A percentile compares a stretch with the other conserved stretches of the same genome.
phyloP scores from a whole-genome alignment of 2,113 vertebrate species.

The Embiotoca jacksoni region DNA sequence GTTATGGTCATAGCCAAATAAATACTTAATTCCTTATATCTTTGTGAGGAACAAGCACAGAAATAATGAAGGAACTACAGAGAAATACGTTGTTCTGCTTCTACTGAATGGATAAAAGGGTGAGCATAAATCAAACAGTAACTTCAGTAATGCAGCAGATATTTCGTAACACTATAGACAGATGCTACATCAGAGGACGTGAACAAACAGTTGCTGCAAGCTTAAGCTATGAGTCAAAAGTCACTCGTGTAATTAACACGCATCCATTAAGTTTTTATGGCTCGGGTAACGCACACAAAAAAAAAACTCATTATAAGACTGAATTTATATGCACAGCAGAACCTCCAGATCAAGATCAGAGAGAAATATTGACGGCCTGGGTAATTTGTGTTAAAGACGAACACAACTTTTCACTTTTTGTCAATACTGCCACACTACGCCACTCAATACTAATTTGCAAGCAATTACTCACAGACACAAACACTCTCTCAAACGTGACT shows the following conservation, averaged over 20 bases:
- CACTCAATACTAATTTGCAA: constrained; percentile 45
- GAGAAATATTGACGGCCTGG: constrained; percentile 27
- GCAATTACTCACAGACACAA: constrained; percentile 25
- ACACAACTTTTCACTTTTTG: constrained; percentile 37
- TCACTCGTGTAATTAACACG: constrained; percentile 41
- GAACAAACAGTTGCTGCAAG: constrained; percentile 5
- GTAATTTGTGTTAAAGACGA: constrained; percentile 6
- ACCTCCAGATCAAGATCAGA: not conserved
- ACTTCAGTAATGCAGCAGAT: constrained; percentile 11
- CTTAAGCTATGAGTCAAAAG: constrained; percentile 15
- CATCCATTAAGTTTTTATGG: constrained; percentile 26
- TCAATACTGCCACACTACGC: constrained; percentile 47
- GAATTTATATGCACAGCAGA: constrained; percentile 14
- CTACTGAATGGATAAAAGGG: constrained; percentile 7
- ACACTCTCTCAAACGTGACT: constrained; percentile 40
- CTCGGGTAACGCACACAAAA: not conserved
- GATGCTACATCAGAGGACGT: constrained; percentile 29
- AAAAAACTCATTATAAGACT: not conserved
- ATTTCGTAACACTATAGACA: constrained; percentile 17
- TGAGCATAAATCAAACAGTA: constrained; percentile 2
- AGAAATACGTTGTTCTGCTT: constrained; percentile 18
- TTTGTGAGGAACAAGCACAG: constrained; percentile 11
- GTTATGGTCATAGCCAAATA: constrained; percentile 12
- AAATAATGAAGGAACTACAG: not conserved
- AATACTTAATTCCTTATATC: not conserved